Conservation (phyloP, 2,888 invertebrate species). For the Netelia melanura region DNA sequence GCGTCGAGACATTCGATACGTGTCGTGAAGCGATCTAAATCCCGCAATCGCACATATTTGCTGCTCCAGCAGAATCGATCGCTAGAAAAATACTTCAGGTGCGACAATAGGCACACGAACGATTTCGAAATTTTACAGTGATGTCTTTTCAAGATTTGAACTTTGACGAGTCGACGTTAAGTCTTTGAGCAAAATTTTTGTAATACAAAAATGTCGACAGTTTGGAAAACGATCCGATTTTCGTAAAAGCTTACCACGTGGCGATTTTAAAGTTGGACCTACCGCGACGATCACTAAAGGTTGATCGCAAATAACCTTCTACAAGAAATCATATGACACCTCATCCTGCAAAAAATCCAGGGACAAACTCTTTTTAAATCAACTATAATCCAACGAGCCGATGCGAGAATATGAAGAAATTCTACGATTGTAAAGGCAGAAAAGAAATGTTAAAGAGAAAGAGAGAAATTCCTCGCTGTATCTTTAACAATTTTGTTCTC, state of each 20-base stretch:
- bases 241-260: background rate
- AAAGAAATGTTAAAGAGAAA: too few species aligned
- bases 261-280: background rate
- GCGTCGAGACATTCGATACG: slow-evolving; percentile 18
- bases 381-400: background rate
- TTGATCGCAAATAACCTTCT: background rate
- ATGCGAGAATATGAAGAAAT: too few species aligned
- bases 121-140: too few species aligned
- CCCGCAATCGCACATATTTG: background rate
- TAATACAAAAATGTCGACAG: background rate
- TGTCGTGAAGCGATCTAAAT: background rate
- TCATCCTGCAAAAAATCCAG: background rate
- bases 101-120: too few species aligned
- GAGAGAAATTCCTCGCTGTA: background rate
- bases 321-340: background rate
- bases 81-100: too few species aligned
- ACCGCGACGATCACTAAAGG: background rate
- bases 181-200: too few species aligned
- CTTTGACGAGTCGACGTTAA: too few species aligned
- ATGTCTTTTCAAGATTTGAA: too few species aligned
- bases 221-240: too few species aligned
- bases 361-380: background rate
- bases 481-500: background rate
- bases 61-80: too few species aligned
- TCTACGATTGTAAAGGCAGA: too few species aligned